Evolutionary conservation across 2,888 invertebrate genomes (phyloP).

Genomic region (Yponomeuta evonymella): DNA sequence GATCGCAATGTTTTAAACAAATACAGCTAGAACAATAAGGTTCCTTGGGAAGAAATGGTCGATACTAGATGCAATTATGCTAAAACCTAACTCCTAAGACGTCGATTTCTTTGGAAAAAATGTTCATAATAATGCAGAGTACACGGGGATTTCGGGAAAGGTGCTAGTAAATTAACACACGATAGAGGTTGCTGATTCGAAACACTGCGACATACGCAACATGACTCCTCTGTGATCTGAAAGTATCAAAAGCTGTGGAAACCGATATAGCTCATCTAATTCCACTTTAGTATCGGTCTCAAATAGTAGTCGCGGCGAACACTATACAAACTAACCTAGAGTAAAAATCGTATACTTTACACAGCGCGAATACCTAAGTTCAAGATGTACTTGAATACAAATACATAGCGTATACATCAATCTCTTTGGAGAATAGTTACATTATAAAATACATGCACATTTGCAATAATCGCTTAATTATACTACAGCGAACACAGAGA

Average conservation of each 20-base stretch:
- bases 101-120: no score
- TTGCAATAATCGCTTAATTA: conserved; percentile 25
- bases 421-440: conserved; percentile 67
- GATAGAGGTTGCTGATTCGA: neutral
- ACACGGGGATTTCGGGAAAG: no score
- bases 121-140: no score
- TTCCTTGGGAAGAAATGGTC: no score
- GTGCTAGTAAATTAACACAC: no score
- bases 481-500: conserved; percentile 43
- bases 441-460: conserved; percentile 28
- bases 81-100: no score
- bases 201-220: neutral
- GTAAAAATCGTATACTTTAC: conserved; percentile 68
- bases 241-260: neutral
- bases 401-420: conserved; percentile 44
- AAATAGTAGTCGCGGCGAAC: conserved; percentile 36
- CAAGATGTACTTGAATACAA: conserved; percentile 44
- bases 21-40: no score
- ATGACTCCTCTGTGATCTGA: neutral
- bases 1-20: no score
- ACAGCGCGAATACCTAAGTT: conserved; percentile 59
- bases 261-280: neutral
- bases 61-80: no score
- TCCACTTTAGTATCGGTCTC: conserved; percentile 16
- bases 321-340: conserved; percentile 38